A percentile compares a stretch with the other conserved stretches of the same genome.
Conservation (phyloP, 1,140 invertebrate species). For the Aphaenogaster floridana region DNA sequence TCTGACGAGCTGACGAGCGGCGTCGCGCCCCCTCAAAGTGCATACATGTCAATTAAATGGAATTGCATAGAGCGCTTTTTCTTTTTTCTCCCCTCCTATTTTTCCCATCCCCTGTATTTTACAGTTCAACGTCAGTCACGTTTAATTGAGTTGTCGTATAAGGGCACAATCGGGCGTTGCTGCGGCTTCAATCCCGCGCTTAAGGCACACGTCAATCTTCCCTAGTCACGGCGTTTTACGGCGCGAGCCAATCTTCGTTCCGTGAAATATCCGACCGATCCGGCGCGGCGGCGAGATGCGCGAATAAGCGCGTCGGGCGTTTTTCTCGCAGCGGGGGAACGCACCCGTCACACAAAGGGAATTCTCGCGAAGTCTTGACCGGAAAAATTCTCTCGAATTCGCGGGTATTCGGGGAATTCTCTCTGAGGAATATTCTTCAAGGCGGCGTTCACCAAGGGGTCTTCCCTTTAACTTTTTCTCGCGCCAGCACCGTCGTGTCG, state of each 20-base stretch:
- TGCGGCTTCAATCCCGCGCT: constrained; percentile 24
- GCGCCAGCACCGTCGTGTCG: constrained; percentile 8
- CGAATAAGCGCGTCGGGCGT: constrained; percentile 5
- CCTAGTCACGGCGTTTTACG: neutral
- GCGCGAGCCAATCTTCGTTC: constrained; percentile 31
- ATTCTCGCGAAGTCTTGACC: constrained; percentile 49
- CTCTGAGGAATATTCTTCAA: constrained; percentile 41
- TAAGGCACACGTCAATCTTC: constrained; percentile 46
- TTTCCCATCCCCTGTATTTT: neutral
- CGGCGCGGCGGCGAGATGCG: neutral
- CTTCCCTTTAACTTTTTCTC: constrained; percentile 54
- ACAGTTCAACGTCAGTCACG: constrained; percentile 18
- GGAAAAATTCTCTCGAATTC: constrained; percentile 56
- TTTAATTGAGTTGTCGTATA: constrained; percentile 38
- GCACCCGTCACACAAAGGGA: constrained; percentile 28
- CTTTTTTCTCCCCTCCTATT: neutral
- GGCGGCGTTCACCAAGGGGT: constrained; percentile 6
- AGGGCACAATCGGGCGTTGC: constrained; percentile 6
- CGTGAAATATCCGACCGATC: constrained; percentile 24
- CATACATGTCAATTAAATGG: constrained; percentile 45
- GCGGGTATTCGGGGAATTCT: constrained; percentile 33
- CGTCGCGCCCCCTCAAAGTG: neutral
- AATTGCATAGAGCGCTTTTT: constrained; percentile 31
- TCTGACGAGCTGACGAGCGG: constrained; percentile 6
- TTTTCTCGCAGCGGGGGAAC: constrained; percentile 12